Evolutionary conservation across 2,888 invertebrate genomes (phyloP), one percentile per base, ranked within the genome.

Genomic region (Tenthredo amoena): DNA sequence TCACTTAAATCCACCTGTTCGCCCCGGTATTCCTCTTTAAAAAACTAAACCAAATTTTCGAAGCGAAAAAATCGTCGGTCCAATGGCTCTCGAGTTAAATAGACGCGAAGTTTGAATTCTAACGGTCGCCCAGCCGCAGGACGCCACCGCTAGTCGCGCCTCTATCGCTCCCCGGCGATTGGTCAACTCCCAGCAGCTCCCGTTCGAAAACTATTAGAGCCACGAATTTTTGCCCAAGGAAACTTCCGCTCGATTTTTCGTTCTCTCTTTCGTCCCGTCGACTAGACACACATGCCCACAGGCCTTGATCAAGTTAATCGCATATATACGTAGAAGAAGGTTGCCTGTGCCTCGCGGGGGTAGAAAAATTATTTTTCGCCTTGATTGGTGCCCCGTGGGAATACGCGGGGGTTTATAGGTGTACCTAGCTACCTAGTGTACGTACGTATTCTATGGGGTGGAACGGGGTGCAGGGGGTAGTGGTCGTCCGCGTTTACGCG

Each of bases 331-430:
- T 34, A 77, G 26, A 40, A 77, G 55, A 74, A 74, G 10, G 43
- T 43, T 40, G 2, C 43, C 31, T 15, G 18, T 34, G 55, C 34
- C 55, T 55, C n/a, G 34, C 31, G 87, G 88, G 88, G 62, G 26
- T 10, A 7, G 87, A 88, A 88, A 89, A 90, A 91, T 91, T 92
- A 92, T 92, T 92, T 91, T 92, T 92, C 90, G 90, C 90, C 90
- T 91, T 93, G 93, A 93, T 93, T 93, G 92, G 89, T 90, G 90
- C 92, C 91, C 92, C 83, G 86, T 92, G 91, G 93, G 91, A 88
- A 83, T 87, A 84, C 37, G 62, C 40, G 21, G 86, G 50, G n/a
- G 37, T 37, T 37, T 55, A 21, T 79, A 62, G 62, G 34, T 81
- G 43, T 37, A 81, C 40, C 58, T 62, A 81, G 58, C 50, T 21